phyloP scores from a whole-genome alignment of 2,888 invertebrate genomes.

The Nephrotoma guestfalica region DNA sequence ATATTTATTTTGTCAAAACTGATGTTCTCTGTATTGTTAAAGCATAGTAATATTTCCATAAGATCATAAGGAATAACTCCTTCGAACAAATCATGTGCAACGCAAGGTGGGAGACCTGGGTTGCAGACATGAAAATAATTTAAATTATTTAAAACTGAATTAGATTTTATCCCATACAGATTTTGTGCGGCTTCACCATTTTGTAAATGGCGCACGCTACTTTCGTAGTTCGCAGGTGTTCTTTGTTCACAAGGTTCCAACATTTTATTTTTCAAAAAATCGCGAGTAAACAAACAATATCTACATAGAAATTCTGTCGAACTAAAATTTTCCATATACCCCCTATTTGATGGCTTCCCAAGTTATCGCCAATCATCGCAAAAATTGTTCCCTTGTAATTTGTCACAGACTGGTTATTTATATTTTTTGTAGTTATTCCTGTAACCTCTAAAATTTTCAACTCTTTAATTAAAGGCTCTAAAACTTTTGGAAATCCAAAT shows the following conservation, averaged over 20 bases:
- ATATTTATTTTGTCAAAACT: constrained; percentile 2
- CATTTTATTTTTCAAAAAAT: not conserved
- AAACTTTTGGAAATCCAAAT: not conserved
- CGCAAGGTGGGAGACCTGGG: not conserved
- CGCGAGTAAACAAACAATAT: not conserved
- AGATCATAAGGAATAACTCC: constrained; percentile 14
- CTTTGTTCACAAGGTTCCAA: not conserved
- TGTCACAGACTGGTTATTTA: not conserved
- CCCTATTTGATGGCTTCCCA: not conserved
- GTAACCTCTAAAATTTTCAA: not conserved
- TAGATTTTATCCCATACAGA: constrained; percentile 15
- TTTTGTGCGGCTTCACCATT: not conserved
- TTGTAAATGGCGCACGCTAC: not conserved
- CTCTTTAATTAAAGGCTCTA: not conserved
- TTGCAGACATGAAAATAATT: constrained; percentile 17
- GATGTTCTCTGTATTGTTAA: constrained; percentile 6
- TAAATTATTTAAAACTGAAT: constrained; percentile 17
- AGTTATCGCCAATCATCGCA: not conserved
- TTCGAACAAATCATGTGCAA: not conserved
- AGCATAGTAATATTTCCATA: constrained; percentile 13
- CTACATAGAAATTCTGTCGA: not conserved
- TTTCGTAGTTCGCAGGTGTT: not conserved
- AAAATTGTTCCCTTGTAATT: not conserved
- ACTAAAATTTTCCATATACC: not conserved
- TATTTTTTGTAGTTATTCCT: not conserved